These are phyloP conservation scores for Eretmocerus hayati DNA, from an alignment of 2,888 invertebrate species.

Conservation along the genomic window DNA sequence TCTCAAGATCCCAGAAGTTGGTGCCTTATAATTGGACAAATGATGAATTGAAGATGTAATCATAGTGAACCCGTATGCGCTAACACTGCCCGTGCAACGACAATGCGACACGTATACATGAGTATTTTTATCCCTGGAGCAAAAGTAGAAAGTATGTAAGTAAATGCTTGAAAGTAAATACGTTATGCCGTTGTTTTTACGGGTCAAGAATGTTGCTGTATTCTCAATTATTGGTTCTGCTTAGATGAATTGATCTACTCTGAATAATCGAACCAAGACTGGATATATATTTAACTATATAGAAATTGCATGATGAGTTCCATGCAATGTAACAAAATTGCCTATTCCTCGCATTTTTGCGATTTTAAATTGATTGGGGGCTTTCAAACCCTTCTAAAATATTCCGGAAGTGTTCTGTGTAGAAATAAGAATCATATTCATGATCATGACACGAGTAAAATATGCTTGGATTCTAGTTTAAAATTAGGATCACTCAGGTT, in stretches of 20 bases:
- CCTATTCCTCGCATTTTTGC: no score
- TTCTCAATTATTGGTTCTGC: conserved; percentile 11
- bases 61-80: conserved; percentile 26
- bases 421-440: no score
- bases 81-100: conserved; percentile 47
- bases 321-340: no score
- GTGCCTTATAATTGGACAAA: conserved; percentile 37
- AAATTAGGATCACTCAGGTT: no score
- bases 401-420: no score
- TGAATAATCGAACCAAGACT: no score
- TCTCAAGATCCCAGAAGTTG: conserved; percentile 43
- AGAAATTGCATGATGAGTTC: no score
- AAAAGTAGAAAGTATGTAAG: conserved; percentile 32
- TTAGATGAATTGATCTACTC: conserved; percentile 9
- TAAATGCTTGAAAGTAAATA: conserved; percentile 31
- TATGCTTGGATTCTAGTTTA: no score
- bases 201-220: conserved; percentile 7
- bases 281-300: neutral
- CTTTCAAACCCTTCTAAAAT: no score
- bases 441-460: no score
- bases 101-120: conserved; percentile 41
- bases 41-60: conserved; percentile 18
- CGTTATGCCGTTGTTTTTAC: conserved; percentile 8
- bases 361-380: no score
- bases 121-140: conserved; percentile 43